phyloP scores from a whole-genome alignment of 2,888 invertebrate species.

The Anorthoa munda region DNA sequence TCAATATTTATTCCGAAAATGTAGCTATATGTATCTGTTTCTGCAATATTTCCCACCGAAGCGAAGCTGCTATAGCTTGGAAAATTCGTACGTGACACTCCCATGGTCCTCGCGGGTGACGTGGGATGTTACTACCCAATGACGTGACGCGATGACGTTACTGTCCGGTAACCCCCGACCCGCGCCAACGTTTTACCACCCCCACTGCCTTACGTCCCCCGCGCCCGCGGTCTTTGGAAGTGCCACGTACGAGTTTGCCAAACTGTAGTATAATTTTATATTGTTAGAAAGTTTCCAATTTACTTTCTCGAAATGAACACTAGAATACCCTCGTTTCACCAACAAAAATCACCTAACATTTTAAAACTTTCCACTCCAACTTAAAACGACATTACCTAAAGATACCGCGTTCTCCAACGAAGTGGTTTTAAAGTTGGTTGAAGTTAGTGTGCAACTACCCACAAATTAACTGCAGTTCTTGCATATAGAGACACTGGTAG shows the following conservation, averaged over 20 bases:
- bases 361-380: neutral
- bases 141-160: too few species aligned
- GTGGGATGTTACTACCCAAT: too few species aligned
- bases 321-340: neutral
- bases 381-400: conserved; percentile 24
- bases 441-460: conserved; percentile 23
- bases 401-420: conserved; percentile 23
- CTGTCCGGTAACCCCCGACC: too few species aligned
- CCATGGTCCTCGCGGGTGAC: too few species aligned
- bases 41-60: too few species aligned
- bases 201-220: too few species aligned
- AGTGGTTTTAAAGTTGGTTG: conserved; percentile 37
- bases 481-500: conserved; percentile 13
- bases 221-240: neutral
- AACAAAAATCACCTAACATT: neutral
- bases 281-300: neutral
- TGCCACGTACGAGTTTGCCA: too few species aligned
- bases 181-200: too few species aligned
- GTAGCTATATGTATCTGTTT: too few species aligned
- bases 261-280: neutral
- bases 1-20: too few species aligned
- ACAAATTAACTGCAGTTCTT: conserved; percentile 41
- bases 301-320: neutral
- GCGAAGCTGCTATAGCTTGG: too few species aligned
- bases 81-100: too few species aligned